phyloP scores from a whole-genome alignment of 2,888 invertebrate species.

The Gnatocerus cornutus region DNA sequence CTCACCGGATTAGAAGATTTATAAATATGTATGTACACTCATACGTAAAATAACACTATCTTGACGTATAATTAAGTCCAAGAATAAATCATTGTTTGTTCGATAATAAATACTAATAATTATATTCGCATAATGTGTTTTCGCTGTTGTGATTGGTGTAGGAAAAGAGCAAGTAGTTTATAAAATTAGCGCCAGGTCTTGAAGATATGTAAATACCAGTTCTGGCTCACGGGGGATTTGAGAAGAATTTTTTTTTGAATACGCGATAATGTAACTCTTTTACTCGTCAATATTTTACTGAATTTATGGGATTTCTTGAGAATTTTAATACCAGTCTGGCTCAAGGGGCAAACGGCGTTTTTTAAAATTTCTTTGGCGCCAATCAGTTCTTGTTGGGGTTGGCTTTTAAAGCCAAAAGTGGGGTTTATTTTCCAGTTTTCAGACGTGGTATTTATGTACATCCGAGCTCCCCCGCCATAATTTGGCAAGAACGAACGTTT shows the following conservation, averaged over 20 bases:
- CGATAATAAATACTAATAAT: conserved; percentile 1
- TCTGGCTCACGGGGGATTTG: too few species aligned
- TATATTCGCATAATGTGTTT: conserved; percentile 4
- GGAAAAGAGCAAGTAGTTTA: background rate
- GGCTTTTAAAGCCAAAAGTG: background rate
- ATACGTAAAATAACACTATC: conserved; percentile 9
- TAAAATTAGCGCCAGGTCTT: background rate
- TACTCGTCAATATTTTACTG: too few species aligned
- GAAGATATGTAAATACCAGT: too few species aligned
- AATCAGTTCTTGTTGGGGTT: too few species aligned
- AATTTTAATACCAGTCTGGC: too few species aligned
- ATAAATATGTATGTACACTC: conserved; percentile 5
- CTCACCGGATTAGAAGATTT: conserved; percentile 4
- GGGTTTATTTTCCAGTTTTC: too few species aligned
- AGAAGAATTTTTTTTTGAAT: too few species aligned
- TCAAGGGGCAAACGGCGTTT: too few species aligned
- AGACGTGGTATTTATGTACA: too few species aligned
- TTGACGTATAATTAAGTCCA: conserved; percentile 7
- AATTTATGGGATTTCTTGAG: too few species aligned
- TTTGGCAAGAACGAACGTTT: background rate
- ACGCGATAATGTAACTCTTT: too few species aligned
- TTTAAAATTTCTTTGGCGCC: too few species aligned
- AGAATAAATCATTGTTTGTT: conserved; percentile 3
- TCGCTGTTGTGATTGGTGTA: background rate
- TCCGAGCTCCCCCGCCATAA: background rate